Conservation (phyloP, 2,113 vertebrate species). For the Pangasianodon hypophthalmus region DNA sequence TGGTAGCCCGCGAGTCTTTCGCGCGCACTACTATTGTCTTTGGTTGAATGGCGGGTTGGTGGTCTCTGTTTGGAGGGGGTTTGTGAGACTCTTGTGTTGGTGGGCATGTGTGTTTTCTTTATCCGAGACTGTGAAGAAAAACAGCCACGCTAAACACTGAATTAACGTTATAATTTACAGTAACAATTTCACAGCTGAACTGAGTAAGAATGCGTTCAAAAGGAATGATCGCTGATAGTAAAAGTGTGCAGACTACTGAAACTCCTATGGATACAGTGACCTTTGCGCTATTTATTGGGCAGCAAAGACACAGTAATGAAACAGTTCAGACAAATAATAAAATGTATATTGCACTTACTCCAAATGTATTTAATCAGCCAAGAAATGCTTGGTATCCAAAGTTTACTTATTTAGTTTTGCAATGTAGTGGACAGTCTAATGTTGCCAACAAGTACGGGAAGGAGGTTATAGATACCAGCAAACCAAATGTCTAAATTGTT, state of each 20-base stretch:
- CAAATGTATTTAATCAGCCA: not conserved
- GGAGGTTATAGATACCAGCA: not conserved
- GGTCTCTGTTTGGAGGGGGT: conserved; percentile 12
- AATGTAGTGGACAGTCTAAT: not conserved
- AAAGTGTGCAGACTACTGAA: not conserved
- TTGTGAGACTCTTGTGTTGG: not conserved
- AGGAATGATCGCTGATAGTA: not conserved
- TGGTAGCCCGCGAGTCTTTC: conserved; percentile 65
- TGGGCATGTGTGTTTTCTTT: not conserved
- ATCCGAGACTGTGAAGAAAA: not conserved
- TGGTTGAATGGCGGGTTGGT: conserved; percentile 63
- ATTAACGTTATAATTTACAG: not conserved
- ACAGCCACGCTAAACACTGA: not conserved
- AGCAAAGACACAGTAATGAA: not conserved
- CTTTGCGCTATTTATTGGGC: not conserved
- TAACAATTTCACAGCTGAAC: not conserved
- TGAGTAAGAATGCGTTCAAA: not conserved
- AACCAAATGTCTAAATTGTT: not conserved
- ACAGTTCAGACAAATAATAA: not conserved
- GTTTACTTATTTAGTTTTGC: not conserved
- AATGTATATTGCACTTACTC: not conserved
- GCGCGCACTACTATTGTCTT: conserved; percentile 64
- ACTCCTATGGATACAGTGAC: not conserved
- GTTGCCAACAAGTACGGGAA: not conserved
- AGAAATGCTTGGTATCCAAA: not conserved